Conservation (phyloP, 2,113 vertebrate species). For the Sphyrna mokarran region DNA sequence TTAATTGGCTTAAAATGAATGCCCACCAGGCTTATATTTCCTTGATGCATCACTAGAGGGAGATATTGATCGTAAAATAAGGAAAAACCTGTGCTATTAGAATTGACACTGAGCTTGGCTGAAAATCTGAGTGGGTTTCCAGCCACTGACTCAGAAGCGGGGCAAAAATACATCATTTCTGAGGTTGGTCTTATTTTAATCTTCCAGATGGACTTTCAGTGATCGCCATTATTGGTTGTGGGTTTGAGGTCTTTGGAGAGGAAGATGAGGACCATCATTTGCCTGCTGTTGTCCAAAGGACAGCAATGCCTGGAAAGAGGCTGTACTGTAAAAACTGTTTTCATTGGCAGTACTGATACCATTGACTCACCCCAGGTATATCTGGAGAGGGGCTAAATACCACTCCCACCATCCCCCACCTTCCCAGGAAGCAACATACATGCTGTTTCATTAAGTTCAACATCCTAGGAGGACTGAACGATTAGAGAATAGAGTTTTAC, state of each 20-base stretch:
- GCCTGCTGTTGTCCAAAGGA: not conserved
- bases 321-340: not conserved
- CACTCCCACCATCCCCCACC: not conserved
- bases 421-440: not conserved
- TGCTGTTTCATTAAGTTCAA: not conserved
- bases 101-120: not conserved
- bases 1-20: not conserved
- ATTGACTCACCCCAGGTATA: not conserved
- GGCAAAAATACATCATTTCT: not conserved
- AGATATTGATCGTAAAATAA: not conserved
- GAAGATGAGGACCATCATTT: not conserved
- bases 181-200: not conserved
- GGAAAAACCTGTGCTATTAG: not conserved
- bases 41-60: not conserved
- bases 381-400: not conserved
- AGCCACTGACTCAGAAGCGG: not conserved
- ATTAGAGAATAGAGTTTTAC: not conserved
- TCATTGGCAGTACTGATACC: not conserved
- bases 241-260: not conserved
- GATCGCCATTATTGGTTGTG: not conserved
- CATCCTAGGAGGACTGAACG: not conserved
- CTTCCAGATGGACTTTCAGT: not conserved
- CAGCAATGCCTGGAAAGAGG: not conserved
- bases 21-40: not conserved
- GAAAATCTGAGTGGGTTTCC: not conserved